Conservation (phyloP, 2,888 invertebrate genomes). For the Fabriciana adippe region DNA sequence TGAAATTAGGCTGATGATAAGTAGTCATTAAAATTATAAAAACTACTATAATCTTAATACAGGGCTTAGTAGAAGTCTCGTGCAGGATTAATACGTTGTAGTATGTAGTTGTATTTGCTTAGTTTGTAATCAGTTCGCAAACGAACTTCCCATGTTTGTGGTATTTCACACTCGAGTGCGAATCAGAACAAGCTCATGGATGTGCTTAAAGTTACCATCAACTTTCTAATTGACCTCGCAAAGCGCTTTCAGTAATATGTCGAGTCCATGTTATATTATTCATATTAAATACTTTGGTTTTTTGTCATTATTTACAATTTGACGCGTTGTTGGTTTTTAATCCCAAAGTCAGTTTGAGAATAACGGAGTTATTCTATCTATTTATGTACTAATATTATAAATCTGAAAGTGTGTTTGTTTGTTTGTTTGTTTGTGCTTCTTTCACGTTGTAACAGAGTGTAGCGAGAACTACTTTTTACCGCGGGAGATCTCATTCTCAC, state of each 20-base stretch:
- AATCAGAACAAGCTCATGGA: constrained; percentile 24
- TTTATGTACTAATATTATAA: no score
- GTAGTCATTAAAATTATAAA: no score
- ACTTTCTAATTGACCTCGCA: constrained; percentile 25
- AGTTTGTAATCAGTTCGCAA: constrained; percentile 16
- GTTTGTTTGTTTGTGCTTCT: no score
- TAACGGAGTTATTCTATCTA: no score
- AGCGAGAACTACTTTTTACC: no score
- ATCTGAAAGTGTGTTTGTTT: no score
- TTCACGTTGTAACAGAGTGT: no score
- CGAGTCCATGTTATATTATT: background rate
- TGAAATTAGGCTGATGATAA: no score
- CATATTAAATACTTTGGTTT: background rate
- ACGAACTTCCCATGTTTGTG: constrained; percentile 23
- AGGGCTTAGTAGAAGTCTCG: background rate
- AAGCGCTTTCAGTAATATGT: constrained; percentile 10
- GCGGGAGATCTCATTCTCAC: no score
- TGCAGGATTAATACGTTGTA: constrained; percentile 6
- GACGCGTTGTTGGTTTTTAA: no score
- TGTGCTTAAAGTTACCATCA: constrained; percentile 21
- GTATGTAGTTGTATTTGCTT: background rate
- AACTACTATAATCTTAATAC: background rate
- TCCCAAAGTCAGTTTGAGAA: no score
- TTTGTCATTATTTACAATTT: no score
- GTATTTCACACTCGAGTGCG: constrained; percentile 21